These are phyloP conservation scores for Microplitis mediator DNA, from an alignment of 1,140 invertebrate genomes.

Conservation along the genomic window DNA sequence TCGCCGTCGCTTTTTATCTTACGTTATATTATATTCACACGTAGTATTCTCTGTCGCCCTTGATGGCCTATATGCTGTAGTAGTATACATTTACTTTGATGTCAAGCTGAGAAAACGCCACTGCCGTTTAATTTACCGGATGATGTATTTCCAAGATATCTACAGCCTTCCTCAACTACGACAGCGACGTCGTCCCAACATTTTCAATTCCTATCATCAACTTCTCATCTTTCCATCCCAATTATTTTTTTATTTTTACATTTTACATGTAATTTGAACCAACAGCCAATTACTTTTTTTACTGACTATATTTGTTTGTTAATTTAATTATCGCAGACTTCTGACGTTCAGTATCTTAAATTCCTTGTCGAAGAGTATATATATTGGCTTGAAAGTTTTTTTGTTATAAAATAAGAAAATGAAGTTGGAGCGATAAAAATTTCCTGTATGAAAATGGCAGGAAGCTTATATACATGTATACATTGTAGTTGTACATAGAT, in stretches of 20 bases:
- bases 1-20: constrained; percentile 6
- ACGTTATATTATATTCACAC: constrained; percentile 10
- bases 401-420: too few species aligned
- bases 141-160: constrained; percentile 49
- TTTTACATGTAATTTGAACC: too few species aligned
- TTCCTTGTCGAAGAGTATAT: too few species aligned
- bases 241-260: constrained; percentile 2
- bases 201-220: constrained; percentile 31
- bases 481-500: background rate
- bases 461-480: too few species aligned
- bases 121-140: constrained; percentile 50
- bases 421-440: too few species aligned
- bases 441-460: too few species aligned
- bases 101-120: constrained; percentile 45
- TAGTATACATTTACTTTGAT: constrained; percentile 41
- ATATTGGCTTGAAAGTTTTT: too few species aligned
- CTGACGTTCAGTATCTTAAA: too few species aligned
- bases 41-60: constrained; percentile 18
- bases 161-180: constrained; percentile 25
- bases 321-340: too few species aligned
- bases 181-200: constrained; percentile 9
- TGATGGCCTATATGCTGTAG: constrained; percentile 6
- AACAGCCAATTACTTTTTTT: too few species aligned
- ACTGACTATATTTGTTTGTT: too few species aligned
- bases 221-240: constrained; percentile 27